These are phyloP conservation scores for Maniola hyperantus DNA, from an alignment of 2,888 invertebrate genomes.

Conservation along the genomic window DNA sequence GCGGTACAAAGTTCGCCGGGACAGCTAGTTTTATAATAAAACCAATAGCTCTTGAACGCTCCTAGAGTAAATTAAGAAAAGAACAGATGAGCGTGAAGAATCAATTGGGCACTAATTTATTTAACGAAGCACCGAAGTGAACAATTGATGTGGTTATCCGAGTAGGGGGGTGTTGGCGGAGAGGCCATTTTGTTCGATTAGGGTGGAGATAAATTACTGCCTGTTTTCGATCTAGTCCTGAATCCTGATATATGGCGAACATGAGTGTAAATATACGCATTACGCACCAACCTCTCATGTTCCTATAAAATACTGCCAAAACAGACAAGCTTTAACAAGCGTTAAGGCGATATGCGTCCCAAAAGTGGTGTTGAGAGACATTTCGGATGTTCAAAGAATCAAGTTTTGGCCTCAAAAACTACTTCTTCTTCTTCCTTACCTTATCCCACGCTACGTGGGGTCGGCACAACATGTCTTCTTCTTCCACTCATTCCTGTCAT, in stretches of 20 bases:
- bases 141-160: constrained; percentile 55
- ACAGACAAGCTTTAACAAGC: no score
- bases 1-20: no score
- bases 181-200: constrained; percentile 39
- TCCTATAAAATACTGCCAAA: no score
- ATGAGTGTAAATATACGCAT: constrained; percentile 6
- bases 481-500: no score
- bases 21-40: not conserved
- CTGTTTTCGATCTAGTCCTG: constrained; percentile 18
- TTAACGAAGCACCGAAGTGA: constrained; percentile 52
- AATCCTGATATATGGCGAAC: constrained; percentile 6
- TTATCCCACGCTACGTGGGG: no score
- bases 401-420: no score
- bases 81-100: constrained; percentile 32
- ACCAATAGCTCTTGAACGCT: not conserved
- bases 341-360: no score
- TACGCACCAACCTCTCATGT: not conserved
- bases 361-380: no score
- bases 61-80: constrained; percentile 16
- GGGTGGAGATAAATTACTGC: constrained; percentile 30
- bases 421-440: no score
- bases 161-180: constrained; percentile 42
- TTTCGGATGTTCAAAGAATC: no score
- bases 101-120: constrained; percentile 62
- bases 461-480: no score